phyloP scores from a whole-genome alignment of 2,888 invertebrate genomes.

The Mythimna lalbum region DNA sequence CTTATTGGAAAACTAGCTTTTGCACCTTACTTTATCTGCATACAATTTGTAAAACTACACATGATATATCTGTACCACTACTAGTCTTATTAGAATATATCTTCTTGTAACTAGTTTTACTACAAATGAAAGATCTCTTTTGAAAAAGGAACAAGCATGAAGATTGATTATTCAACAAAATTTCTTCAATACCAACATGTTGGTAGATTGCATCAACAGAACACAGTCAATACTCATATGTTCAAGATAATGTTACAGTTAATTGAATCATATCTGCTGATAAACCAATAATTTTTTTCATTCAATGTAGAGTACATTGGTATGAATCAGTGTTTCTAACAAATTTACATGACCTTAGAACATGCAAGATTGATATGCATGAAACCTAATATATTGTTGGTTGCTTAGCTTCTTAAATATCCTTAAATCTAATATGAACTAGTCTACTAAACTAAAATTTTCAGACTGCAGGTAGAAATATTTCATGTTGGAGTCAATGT shows the following conservation, averaged over 20 bases:
- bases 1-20: neutral
- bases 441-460: neutral
- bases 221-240: slow-evolving; percentile 1
- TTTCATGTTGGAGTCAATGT: slow-evolving; percentile 2
- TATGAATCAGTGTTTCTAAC: slow-evolving; percentile 23
- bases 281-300: slow-evolving; percentile 22
- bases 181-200: neutral
- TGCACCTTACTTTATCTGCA: neutral
- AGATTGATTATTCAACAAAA: neutral
- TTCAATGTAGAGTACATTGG: slow-evolving; percentile 9
- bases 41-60: no score
- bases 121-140: neutral
- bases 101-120: neutral
- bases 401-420: slow-evolving; percentile 1
- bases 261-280: slow-evolving; percentile 32
- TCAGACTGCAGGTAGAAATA: neutral
- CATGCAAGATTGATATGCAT: slow-evolving; percentile 13
- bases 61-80: neutral
- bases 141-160: neutral
- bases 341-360: slow-evolving; percentile 44
- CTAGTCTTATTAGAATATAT: neutral
- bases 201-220: neutral
- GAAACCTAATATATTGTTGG: slow-evolving; percentile 4
- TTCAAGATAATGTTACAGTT: slow-evolving; percentile 11
- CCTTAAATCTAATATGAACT: neutral